Conservation (phyloP, 2,113 vertebrate species). For the Ptilonorhynchus violaceus region DNA sequence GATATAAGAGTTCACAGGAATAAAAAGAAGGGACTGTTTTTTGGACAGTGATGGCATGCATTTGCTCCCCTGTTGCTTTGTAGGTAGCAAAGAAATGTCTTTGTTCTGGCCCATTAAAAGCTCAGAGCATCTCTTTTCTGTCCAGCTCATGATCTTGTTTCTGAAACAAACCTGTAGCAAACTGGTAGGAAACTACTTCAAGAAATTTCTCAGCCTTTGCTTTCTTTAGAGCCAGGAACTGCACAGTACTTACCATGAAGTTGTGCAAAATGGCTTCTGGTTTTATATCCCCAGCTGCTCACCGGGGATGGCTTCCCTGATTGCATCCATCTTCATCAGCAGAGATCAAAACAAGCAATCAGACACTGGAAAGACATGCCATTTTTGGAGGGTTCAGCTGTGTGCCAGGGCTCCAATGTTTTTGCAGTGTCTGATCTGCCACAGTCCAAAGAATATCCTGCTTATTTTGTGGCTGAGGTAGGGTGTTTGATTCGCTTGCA, state of each 20-base stretch:
- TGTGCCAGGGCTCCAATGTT: neutral
- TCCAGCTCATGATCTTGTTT: neutral
- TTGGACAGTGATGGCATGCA: neutral
- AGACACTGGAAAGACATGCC: neutral
- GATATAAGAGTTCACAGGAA: neutral
- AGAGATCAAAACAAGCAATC: constrained; percentile 23
- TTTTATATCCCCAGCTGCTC: neutral
- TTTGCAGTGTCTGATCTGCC: constrained; percentile 14
- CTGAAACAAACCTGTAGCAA: neutral
- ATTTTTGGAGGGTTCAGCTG: neutral
- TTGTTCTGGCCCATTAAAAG: neutral
- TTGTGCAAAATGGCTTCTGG: neutral
- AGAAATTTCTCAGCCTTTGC: neutral
- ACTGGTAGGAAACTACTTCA: neutral
- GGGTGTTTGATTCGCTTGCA: neutral
- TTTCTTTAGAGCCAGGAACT: neutral
- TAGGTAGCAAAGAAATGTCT: neutral
- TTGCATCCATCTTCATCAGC: neutral
- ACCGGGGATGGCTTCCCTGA: neutral
- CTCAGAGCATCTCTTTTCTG: neutral
- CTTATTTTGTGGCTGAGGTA: neutral
- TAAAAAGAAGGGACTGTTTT: neutral
- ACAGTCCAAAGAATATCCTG: constrained; percentile 6
- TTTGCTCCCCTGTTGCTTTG: neutral
- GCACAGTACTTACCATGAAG: constrained; percentile 3